Conservation (phyloP, 2,888 invertebrate species). For the Dorcus hopei region DNA sequence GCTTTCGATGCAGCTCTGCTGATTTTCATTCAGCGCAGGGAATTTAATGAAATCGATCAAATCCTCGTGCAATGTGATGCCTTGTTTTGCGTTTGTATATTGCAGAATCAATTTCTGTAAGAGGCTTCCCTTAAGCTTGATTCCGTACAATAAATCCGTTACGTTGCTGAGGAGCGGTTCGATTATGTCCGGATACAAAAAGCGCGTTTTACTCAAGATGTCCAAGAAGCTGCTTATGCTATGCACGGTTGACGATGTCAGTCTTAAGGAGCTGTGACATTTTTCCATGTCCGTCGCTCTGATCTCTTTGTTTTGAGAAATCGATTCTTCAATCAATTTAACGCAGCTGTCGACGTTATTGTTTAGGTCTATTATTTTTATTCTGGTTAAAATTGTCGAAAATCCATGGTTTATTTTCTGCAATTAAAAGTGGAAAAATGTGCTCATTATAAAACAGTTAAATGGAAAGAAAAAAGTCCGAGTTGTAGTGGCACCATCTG, state of each 20-base stretch:
- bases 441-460: no score
- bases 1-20: slow-evolving; percentile 43
- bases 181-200: slow-evolving; percentile 76
- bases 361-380: slow-evolving; percentile 20
- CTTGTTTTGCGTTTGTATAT: slow-evolving; percentile 26
- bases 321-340: background rate
- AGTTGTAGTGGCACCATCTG: no score
- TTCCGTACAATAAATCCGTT: slow-evolving; percentile 64
- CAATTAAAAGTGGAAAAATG: slow-evolving; percentile 3
- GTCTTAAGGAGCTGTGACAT: slow-evolving; percentile 7
- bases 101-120: slow-evolving; percentile 51
- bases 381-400: slow-evolving; percentile 25
- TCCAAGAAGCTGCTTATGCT: slow-evolving; percentile 53
- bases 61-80: slow-evolving; percentile 35
- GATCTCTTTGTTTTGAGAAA: slow-evolving; percentile 28
- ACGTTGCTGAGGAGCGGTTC: slow-evolving; percentile 68
- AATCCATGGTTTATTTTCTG: slow-evolving; percentile 27
- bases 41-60: slow-evolving; percentile 55
- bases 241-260: slow-evolving; percentile 11
- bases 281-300: slow-evolving; percentile 12
- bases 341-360: slow-evolving; percentile 9
- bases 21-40: slow-evolving; percentile 46
- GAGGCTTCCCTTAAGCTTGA: slow-evolving; percentile 56
- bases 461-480: no score
- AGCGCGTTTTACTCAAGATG: slow-evolving; percentile 56